Percentiles rank a stretch among this genome's conserved stretches.
Conservation (phyloP, 2,888 invertebrate genomes). For the Dasysyrphus tricinctus region DNA sequence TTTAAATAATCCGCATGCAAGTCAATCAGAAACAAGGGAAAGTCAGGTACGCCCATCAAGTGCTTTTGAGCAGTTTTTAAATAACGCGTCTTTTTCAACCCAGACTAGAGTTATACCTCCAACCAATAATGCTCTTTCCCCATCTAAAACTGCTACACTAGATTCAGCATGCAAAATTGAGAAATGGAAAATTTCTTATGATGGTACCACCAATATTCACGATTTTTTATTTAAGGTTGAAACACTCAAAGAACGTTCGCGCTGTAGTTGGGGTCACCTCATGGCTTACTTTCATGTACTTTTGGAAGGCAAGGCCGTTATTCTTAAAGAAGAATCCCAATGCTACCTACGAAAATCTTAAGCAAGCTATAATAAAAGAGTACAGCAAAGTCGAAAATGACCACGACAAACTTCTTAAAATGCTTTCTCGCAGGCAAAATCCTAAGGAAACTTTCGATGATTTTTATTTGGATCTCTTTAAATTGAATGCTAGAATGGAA, state of each 20-base stretch:
- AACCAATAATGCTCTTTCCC: no score
- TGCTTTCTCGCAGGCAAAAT: background rate
- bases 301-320: slow-evolving; percentile 14
- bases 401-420: background rate
- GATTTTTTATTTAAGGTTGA: slow-evolving; percentile 32
- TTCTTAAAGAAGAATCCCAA: background rate
- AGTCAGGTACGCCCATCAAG: no score
- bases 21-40: no score
- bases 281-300: slow-evolving; percentile 20
- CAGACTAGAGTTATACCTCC: no score
- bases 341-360: background rate
- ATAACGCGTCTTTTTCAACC: no score
- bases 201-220: background rate
- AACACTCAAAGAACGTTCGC: background rate
- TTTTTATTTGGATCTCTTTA: slow-evolving; percentile 13
- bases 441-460: slow-evolving; percentile 26
- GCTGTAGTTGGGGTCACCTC: slow-evolving; percentile 5
- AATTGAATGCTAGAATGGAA: slow-evolving; percentile 8
- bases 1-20: no score
- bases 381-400: slow-evolving; percentile 7
- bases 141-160: no score
- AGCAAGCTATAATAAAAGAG: background rate
- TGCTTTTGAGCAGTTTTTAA: no score
- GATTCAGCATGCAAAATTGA: background rate
- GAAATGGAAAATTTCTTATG: slow-evolving; percentile 12